A percentile compares a stretch with the other conserved stretches of the same genome.
Conservation (phyloP, 92 coral and sea anemone genomes). For the Phymanthus crucifer region DNA sequence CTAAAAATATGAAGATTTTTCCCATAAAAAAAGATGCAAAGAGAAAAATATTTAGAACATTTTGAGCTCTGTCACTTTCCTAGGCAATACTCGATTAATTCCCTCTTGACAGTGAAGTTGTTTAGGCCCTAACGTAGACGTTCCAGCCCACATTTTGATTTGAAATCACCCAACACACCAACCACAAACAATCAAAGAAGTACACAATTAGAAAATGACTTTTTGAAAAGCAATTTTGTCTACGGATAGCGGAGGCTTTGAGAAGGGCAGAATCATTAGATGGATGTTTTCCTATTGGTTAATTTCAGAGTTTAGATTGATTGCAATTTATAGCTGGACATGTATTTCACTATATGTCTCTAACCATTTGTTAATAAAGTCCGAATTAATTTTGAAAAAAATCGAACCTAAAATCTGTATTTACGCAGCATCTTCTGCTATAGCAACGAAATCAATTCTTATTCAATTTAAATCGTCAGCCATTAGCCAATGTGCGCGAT, state of each 20-base stretch:
- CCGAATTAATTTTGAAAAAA: background rate
- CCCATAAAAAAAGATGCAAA: background rate
- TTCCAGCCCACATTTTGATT: background rate
- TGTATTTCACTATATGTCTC: background rate
- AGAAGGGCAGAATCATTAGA: background rate
- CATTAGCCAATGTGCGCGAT: too few species aligned
- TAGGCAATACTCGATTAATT: background rate
- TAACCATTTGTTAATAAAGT: background rate
- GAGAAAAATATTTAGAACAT: background rate
- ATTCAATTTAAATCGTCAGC: too few species aligned
- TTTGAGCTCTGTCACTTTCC: background rate
- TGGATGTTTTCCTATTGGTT: background rate
- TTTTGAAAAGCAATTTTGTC: background rate
- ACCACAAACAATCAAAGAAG: background rate
- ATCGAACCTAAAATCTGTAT: background rate
- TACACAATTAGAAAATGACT: background rate
- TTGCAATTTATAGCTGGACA: background rate
- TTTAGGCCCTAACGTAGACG: background rate
- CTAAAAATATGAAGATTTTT: background rate
- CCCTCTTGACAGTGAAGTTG: background rate
- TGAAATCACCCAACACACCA: background rate
- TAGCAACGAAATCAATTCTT: too few species aligned
- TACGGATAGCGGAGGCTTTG: background rate
- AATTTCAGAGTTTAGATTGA: background rate
- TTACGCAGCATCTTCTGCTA: too few species aligned